Evolutionary conservation across 2,113 vertebrate species (phyloP), one percentile per base, ranked within the genome.

Genomic region (Numenius arquata): DNA sequence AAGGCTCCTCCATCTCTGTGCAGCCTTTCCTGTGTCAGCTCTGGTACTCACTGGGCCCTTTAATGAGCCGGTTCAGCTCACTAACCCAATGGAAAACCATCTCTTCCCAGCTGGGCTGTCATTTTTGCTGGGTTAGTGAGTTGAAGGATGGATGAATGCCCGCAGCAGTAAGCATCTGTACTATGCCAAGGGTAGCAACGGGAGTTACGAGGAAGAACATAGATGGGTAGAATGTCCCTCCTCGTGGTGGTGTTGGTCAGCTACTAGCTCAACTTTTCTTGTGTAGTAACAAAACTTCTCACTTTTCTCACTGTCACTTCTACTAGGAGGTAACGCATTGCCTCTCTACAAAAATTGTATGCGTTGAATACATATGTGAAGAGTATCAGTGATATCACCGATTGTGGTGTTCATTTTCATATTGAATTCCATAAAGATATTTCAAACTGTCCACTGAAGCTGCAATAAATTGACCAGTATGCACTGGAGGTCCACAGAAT

Each of bases 221-320:
- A 50, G 25, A 34, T 23, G 25, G 18, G 15, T 25, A 29, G 41
- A 70, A 41, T 29, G 55, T 55, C 45, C 47, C 12, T 67, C n/a
- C 52, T 72, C 0, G 0, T 75, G 71, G 4, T 72, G 43, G 2
- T 75, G 43, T 1, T 61, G 32, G 4, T 52, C 34, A 89, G 40
- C 53, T 91, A 40, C 38, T 52, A 74, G 8, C 19, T 81, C 47
- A 26, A 16, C 1, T 1, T 62, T 55, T n/a, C 82, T 50, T 59
- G 20, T 6, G 8, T 36, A 20, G 1, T 3, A 67, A 50, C 20
- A 65, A 71, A 91, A 63, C 29, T 50, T 88, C 19, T 45, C 32
- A 29, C 6, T 87, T 71, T 52, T 75, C 52, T 67, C 56, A 29
- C 19, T 72, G 43, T 63, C 61, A 50, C 27, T 77, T 45, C 55